Percentiles rank a stretch among this genome's conserved stretches.
Conservation (phyloP, 2,797 vertebrate species). For the Takifugu ocellatus region DNA sequence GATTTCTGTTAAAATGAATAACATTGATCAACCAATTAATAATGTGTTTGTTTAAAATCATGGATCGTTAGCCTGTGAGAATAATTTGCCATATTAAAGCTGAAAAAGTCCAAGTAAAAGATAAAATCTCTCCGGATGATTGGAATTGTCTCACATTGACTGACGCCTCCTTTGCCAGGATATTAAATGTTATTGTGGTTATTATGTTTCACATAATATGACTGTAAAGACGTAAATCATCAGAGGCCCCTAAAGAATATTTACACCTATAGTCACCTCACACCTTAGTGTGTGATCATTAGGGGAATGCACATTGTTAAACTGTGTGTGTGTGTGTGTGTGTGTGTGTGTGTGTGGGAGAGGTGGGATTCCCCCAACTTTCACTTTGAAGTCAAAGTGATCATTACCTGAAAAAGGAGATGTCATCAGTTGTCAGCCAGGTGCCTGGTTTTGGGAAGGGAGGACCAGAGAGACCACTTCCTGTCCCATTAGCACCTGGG, state of each 20-base stretch:
- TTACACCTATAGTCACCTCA: slow-evolving; percentile 38
- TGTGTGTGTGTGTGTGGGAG: slow-evolving; percentile 16
- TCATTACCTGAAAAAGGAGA: slow-evolving; percentile 57
- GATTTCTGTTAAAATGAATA: too few relatives aligned
- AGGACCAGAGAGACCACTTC: slow-evolving; percentile 39
- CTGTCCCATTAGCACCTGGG: slow-evolving; percentile 56
- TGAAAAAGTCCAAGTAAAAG: too few relatives aligned
- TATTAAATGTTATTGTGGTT: too few relatives aligned
- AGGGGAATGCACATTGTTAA: slow-evolving; percentile 22
- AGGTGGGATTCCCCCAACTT: slow-evolving; percentile 62
- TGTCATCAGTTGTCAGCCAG: slow-evolving; percentile 63
- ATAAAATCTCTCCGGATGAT: too few relatives aligned
- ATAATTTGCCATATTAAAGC: too few relatives aligned
- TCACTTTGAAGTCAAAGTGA: slow-evolving; percentile 64
- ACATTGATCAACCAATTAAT: too few relatives aligned
- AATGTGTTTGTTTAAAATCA: too few relatives aligned
- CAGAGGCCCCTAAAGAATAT: slow-evolving; percentile 26
- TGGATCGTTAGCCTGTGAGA: too few relatives aligned
- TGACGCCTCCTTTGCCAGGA: too few relatives aligned
- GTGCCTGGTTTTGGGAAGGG: slow-evolving; percentile 37
- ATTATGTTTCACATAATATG: slow-evolving; percentile 17
- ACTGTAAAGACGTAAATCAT: slow-evolving; percentile 24
- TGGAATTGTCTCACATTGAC: too few relatives aligned
- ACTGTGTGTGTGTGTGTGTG: slow-evolving; percentile 12
- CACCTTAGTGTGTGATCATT: slow-evolving; percentile 4